Evolutionary conservation across 2,797 vertebrate genomes (phyloP), one percentile per base, ranked within the genome.

Genomic region (Gymnocypris eckloni): DNA sequence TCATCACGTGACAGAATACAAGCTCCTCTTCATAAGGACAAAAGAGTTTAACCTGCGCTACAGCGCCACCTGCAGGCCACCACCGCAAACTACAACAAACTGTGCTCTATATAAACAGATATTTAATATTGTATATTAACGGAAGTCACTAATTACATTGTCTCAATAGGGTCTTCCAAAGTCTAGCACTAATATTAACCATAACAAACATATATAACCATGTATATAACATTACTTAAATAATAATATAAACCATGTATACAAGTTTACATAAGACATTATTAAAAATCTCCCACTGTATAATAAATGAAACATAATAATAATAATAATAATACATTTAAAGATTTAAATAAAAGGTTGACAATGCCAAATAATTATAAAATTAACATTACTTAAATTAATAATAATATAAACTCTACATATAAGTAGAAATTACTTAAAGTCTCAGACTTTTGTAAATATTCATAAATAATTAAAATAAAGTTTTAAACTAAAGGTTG

Each of bases 1-100:
- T 88, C 81, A 87, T 73, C 72, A 70, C 56, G 54, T 56, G 76
- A 56, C 41, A 48, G 33, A 77, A 76, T 77, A 9, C 72, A 67
- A 50, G 4, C 48, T 77, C 37, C n/a, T 13, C 25, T 76, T 10
- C 18, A 22, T 20, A 66, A 71, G 6, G 4, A 78, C 33, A 64
- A 28, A 13, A 16, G 82, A 20, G 71, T n/a, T 45, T 45, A 33
- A 43, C 37, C 33, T 10, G 64, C 28, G 37, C 64, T 61, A 18
- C 77, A 83, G 84, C 69, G 1, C 69, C 82, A 52, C 70, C 79
- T 85, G 61, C 75, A 81, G 83, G 70, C 6, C 1, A 64, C 6
- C n/a, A 12, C 6, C 2, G 15, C 12, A 28, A 56, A n/a, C 15
- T 45, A 59, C 22, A 72, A 22, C 39, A 48, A 1, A 37, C 15